phyloP scores from a whole-genome alignment of 2,888 invertebrate species.

The Harpalus rufipes region DNA sequence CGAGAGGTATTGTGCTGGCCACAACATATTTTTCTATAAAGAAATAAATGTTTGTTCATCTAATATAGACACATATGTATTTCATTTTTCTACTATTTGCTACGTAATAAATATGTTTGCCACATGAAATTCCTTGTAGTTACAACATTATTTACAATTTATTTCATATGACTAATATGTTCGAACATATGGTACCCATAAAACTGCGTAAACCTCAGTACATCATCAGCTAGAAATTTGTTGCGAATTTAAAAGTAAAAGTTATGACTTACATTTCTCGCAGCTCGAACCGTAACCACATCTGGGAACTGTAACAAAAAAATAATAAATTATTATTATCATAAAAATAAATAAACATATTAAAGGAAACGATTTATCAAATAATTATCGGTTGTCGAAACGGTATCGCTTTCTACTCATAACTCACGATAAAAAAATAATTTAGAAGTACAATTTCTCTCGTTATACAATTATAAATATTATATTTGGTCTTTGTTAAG shows the following conservation, averaged over 20 bases:
- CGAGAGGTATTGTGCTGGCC: too few relatives aligned
- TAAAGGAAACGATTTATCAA: constrained; percentile 3
- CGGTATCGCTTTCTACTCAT: constrained; percentile 9
- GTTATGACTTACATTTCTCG: not conserved
- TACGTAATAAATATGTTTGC: not conserved
- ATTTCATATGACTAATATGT: too few relatives aligned
- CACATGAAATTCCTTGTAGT: not conserved
- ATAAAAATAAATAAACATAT: not conserved
- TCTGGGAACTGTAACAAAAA: not conserved
- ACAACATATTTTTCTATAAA: too few relatives aligned
- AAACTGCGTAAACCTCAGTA: not conserved
- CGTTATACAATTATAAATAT: not conserved
- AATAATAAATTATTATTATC: not conserved
- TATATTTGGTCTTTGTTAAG: too few relatives aligned
- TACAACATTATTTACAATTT: too few relatives aligned
- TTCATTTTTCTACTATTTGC: too few relatives aligned
- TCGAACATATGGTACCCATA: constrained; percentile 19
- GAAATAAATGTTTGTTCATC: too few relatives aligned
- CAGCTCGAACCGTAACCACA: not conserved
- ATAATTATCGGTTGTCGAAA: constrained; percentile 2
- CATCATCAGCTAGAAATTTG: not conserved
- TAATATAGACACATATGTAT: too few relatives aligned
- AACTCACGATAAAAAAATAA: constrained; percentile 12
- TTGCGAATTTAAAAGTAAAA: not conserved
- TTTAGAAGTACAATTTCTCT: not conserved